Conservation (phyloP, 2,888 invertebrate genomes). For the Belgica antarctica region DNA sequence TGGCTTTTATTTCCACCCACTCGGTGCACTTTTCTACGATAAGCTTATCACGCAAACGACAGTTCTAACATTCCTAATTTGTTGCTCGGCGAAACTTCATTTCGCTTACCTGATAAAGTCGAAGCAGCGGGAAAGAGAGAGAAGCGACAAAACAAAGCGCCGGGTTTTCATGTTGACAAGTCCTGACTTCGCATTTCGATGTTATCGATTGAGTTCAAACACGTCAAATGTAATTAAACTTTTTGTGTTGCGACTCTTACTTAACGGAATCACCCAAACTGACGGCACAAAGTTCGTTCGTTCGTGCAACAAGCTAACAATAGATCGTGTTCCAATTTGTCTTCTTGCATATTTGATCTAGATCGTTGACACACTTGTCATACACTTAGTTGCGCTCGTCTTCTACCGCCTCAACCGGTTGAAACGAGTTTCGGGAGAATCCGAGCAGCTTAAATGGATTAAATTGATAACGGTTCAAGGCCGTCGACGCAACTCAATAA, state of each 20-base stretch:
- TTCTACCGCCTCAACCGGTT: not conserved
- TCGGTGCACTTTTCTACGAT: not conserved
- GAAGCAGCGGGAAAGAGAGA: too few species aligned
- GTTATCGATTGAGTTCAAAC: not conserved
- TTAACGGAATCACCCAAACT: too few species aligned
- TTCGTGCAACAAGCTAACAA: not conserved
- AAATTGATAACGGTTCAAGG: too few species aligned
- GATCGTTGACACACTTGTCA: not conserved
- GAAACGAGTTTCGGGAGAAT: too few species aligned
- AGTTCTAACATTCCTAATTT: conserved; percentile 9
- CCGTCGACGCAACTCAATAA: too few species aligned
- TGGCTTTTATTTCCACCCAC: not conserved
- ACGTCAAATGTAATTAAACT: conserved; percentile 4
- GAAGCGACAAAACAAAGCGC: too few species aligned
- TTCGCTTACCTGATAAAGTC: too few species aligned
- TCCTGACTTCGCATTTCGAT: too few species aligned
- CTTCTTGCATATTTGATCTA: not conserved
- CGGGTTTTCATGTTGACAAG: too few species aligned
- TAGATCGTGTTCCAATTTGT: not conserved
- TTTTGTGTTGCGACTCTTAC: not conserved
- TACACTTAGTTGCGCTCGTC: not conserved
- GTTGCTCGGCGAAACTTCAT: too few species aligned
- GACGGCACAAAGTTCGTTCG: too few species aligned
- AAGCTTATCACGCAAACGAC: conserved; percentile 11
- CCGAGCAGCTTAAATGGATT: too few species aligned